Base-by-base conservation (phyloP, 2,797 vertebrate species). In the Huso huso region DNA sequence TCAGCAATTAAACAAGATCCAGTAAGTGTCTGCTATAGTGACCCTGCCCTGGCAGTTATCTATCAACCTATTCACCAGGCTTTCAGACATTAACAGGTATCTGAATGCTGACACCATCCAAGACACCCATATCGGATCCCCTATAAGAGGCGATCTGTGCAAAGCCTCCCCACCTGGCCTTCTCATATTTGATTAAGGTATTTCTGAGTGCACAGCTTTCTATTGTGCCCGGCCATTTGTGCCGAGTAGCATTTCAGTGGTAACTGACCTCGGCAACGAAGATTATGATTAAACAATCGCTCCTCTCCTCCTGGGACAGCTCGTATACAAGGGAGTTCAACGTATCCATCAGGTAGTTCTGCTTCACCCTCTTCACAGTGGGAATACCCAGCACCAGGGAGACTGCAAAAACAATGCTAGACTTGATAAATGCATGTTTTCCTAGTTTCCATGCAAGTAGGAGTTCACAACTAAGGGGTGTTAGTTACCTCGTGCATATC, bases 371-470 rank as follows among this genome's bases (percentile, higher is more conserved):
- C 76, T 77, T 90, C 62, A 94, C 89, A 0, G 94, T 96, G 11
- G 94, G 87, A 70, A 97, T 74, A 4, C 92, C 95, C 53, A 98
- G 74, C 13, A 94, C 93, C 37, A 96, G 70, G 12, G 89, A 91
- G 12, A 91, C 95, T 97, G 81, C 70, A 15, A 55, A 55, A 55
- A 6, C 53, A 55, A 55, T 10, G 53, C n/a, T 55, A 10, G 10
- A 55, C 7, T 55, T 55, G n/a, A 58, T n/a, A 64, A n/a, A 66
- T 13, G 70, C 57, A 67, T 59, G 67, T 5, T 49, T 6, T 51
- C 63, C 1, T 10, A 58, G 23, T 48, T 9, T 55, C 58, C 9
- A 11, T 8, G 37, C n/a, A 67, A 8, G 51, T 61, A 6, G 61
- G 6, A 37, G 6, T 13, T 57, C 7, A 37, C 6, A 10, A 18